Evolutionary conservation across 2,113 vertebrate genomes (phyloP).

Genomic region (Orthonyx spaldingii): DNA sequence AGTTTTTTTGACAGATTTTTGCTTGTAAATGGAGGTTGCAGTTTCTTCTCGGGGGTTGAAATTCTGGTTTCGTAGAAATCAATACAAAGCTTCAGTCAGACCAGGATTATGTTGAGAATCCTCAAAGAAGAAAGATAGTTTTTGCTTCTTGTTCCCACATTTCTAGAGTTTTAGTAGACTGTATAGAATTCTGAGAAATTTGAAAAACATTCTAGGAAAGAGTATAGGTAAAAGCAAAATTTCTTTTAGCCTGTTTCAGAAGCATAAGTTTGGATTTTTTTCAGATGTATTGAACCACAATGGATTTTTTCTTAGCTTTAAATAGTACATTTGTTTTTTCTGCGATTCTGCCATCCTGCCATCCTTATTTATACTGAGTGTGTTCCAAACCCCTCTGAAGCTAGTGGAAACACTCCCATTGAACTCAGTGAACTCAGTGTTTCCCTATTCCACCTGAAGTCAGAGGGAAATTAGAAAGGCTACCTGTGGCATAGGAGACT

Average conservation of each 20-base stretch:
- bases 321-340: not conserved
- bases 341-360: not conserved
- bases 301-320: not conserved
- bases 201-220: not conserved
- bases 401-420: not conserved
- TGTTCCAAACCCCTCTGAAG: not conserved
- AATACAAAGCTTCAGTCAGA: not conserved
- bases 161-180: not conserved
- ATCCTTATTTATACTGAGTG: not conserved
- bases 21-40: not conserved
- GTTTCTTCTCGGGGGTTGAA: not conserved
- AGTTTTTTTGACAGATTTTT: slow-evolving; percentile 19
- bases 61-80: not conserved
- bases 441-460: not conserved
- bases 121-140: not conserved
- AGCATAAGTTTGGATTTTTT: not conserved
- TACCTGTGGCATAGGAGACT: not conserved
- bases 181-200: not conserved
- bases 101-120: not conserved
- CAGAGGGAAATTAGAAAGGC: not conserved
- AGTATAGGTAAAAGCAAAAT: not conserved
- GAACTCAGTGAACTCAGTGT: not conserved
- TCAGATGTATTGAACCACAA: not conserved
- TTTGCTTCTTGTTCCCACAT: not conserved
- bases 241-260: not conserved